Conservation (phyloP, 2,888 invertebrate genomes). For the Aphrophora alni region DNA sequence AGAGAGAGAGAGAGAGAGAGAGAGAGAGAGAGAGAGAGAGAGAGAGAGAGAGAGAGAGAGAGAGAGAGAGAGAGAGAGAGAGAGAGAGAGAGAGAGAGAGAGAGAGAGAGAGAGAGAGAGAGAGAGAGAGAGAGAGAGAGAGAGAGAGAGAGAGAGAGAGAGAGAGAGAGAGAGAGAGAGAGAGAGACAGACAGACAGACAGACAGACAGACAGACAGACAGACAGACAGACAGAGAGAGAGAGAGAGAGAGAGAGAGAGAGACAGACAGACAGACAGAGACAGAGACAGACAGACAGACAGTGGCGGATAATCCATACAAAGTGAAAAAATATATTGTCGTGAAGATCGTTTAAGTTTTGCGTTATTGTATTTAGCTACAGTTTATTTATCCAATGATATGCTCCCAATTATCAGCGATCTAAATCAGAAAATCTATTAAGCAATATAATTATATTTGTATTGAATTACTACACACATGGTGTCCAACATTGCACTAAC, state of each 20-base stretch:
- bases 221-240: not conserved
- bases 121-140: slow-evolving; percentile 5
- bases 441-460: too few species aligned
- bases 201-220: not conserved
- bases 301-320: too few species aligned
- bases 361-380: too few species aligned
- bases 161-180: slow-evolving; percentile 3
- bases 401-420: too few species aligned
- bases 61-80: not conserved
- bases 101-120: not conserved
- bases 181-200: not conserved
- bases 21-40: not conserved
- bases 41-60: not conserved
- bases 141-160: not conserved
- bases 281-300: not conserved
- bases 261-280: slow-evolving; percentile 13
- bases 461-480: too few species aligned
- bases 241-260: not conserved
- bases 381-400: too few species aligned
- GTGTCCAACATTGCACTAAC: too few species aligned
- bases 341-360: too few species aligned
- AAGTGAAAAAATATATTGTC: too few species aligned
- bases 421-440: too few species aligned
- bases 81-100: not conserved
- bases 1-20: not conserved